phyloP scores from a whole-genome alignment of 1,140 invertebrate species.

The Gonatopus flavifemur region DNA sequence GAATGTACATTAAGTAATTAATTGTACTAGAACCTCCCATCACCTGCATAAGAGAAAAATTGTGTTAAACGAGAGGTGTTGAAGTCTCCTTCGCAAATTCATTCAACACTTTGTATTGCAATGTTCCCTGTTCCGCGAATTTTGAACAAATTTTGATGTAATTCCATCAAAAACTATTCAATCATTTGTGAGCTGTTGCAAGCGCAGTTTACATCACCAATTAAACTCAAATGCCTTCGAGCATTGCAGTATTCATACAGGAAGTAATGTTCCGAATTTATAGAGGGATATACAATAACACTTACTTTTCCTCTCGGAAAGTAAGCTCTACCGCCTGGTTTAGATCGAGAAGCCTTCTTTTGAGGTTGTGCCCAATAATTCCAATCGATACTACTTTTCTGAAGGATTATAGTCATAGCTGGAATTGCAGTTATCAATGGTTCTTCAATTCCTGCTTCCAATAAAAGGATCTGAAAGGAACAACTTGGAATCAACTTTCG shows the following conservation, averaged over 20 bases:
- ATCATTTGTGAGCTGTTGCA: no score
- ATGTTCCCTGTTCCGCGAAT: no score
- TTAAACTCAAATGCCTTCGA: background rate
- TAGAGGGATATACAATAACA: no score
- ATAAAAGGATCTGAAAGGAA: constrained; percentile 65
- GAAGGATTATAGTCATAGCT: constrained; percentile 61
- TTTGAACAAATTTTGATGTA: no score
- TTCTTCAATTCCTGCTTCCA: constrained; percentile 77
- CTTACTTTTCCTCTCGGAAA: constrained; percentile 48
- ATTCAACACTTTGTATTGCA: no score
- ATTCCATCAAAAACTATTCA: no score
- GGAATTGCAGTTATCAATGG: constrained; percentile 68
- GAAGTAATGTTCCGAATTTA: background rate
- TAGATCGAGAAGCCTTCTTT: constrained; percentile 50
- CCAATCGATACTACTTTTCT: constrained; percentile 63
- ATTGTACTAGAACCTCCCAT: constrained; percentile 66
- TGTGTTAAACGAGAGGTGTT: no score
- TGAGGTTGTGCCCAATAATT: constrained; percentile 60
- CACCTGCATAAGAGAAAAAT: constrained; percentile 26
- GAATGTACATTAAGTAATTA: constrained; percentile 71
- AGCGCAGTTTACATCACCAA: no score
- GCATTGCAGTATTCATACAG: background rate
- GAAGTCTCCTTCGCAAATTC: no score
- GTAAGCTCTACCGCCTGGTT: constrained; percentile 32
- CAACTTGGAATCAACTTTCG: no score